A percentile compares a stretch with the other conserved stretches of the same genome.
These are phyloP conservation scores for Tetraneura akinire DNA, from an alignment of 1,140 invertebrate genomes.

Conservation along the genomic window DNA sequence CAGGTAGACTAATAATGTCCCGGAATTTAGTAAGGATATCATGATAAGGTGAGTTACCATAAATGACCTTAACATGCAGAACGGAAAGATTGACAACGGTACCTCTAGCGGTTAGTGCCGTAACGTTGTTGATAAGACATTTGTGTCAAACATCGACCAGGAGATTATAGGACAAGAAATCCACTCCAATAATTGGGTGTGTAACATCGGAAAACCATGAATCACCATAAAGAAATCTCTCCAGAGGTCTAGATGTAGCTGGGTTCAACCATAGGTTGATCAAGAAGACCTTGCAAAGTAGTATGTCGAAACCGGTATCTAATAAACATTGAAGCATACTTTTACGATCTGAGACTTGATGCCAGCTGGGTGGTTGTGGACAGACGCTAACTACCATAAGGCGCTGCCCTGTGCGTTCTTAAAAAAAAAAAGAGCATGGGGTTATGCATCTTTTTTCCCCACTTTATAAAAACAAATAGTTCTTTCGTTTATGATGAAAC, in stretches of 20 bases:
- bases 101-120: not conserved
- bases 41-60: not conserved
- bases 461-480: too few species aligned
- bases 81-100: not conserved
- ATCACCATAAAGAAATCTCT: not conserved
- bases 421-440: not conserved
- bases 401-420: not conserved
- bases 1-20: not conserved
- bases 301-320: not conserved
- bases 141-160: not conserved
- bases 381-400: not conserved
- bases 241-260: not conserved
- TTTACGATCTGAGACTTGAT: not conserved
- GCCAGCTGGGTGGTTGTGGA: too few species aligned
- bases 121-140: not conserved
- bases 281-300: not conserved
- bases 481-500: too few species aligned
- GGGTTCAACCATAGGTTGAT: not conserved
- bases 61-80: not conserved
- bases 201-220: not conserved
- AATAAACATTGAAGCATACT: not conserved
- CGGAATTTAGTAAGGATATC: not conserved
- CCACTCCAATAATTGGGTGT: slow-evolving; percentile 27
- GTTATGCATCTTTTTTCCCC: not conserved
- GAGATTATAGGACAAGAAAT: not conserved